Base-by-base conservation (phyloP, 2,113 vertebrate genomes). In the Pelvicachromis taeniatus region DNA sequence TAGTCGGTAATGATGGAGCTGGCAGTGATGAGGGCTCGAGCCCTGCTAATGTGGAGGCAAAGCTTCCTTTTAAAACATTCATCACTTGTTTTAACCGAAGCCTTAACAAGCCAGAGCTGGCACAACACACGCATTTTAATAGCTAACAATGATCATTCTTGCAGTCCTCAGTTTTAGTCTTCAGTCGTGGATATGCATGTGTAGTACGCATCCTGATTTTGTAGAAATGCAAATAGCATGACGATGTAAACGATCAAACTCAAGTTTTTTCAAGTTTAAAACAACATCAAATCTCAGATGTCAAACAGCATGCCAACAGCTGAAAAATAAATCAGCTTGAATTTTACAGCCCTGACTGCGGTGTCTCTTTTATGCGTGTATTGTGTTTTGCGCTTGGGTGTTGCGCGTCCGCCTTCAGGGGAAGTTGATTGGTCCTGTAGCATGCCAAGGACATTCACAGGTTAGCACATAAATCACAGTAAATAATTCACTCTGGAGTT, bases 361-460 rank as follows among this genome's bases (percentile, higher is more conserved):
- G 26, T 79, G 59, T 55, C 70, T 63, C 50, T 81, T 63, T 38
- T 73, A 73, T 73, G 68, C 23, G 16, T 65, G 29, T 78, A 58
- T 45, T 84, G 77, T 78, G n/a, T 84, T 81, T 50, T 35, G 70
- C 1, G 33, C 17, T 80, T 61, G 82, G 82, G 82, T 78, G 86
- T 73, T 75, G 70, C 17, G 45, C 9, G 16, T 85, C 81, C n/a
- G 78, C 70, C 63, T 80, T 31, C 3, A 83, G 14, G 88, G 85
- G 87, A 90, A 89, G 85, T 58, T 77, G 77, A 89, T 77, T 81
- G 78, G 85, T 75, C 23, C 21, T 23, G 10, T 1, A 65, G 81
- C 85, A 56, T 87, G 91, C 48, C 87, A 53, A 55, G 42, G 55
- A 61, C 84, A 82, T 75, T 81, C 78, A 77, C 68, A 89, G 77